A percentile compares a stretch with the other conserved stretches of the same genome.
Evolutionary conservation across 2,797 vertebrate species (phyloP).

Genomic region (Spinus pinus): DNA sequence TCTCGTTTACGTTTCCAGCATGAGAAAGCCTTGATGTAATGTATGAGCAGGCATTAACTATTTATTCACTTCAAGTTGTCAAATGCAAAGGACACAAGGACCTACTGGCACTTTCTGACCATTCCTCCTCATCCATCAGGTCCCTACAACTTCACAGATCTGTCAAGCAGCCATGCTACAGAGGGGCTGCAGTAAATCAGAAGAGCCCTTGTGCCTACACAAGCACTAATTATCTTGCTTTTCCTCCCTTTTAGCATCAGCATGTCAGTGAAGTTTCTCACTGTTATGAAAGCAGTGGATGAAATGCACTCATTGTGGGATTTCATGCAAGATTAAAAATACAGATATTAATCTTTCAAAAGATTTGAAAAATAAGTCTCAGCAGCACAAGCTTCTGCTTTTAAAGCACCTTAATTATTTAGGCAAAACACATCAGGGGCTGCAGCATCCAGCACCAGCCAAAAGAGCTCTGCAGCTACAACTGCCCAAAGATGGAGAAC

Average conservation of each 20-base stretch:
- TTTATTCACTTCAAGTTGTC: background rate
- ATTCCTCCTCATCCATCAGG: background rate
- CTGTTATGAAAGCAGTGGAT: conserved; percentile 26
- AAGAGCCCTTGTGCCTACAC: background rate
- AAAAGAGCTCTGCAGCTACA: background rate
- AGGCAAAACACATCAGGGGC: conserved; percentile 37
- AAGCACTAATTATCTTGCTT: background rate
- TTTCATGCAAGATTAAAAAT: conserved; percentile 64
- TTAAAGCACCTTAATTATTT: conserved; percentile 77
- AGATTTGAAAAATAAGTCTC: conserved; percentile 61
- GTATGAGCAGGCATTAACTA: conserved; percentile 37
- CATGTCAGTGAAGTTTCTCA: background rate
- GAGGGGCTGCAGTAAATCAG: conserved; percentile 23
- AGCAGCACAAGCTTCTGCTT: conserved; percentile 64
- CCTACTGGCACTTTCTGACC: background rate
- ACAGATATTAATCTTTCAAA: conserved; percentile 77
- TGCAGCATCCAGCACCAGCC: background rate
- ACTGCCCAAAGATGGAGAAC: background rate
- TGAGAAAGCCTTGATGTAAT: background rate
- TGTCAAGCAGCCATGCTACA: background rate
- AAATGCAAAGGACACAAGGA: background rate
- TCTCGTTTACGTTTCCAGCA: conserved; percentile 43
- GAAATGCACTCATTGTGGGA: conserved; percentile 22
- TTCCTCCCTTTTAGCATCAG: background rate
- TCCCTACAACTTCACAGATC: background rate